Conservation (phyloP, 1,140 invertebrate genomes). For the Cryptotermes secundus region DNA sequence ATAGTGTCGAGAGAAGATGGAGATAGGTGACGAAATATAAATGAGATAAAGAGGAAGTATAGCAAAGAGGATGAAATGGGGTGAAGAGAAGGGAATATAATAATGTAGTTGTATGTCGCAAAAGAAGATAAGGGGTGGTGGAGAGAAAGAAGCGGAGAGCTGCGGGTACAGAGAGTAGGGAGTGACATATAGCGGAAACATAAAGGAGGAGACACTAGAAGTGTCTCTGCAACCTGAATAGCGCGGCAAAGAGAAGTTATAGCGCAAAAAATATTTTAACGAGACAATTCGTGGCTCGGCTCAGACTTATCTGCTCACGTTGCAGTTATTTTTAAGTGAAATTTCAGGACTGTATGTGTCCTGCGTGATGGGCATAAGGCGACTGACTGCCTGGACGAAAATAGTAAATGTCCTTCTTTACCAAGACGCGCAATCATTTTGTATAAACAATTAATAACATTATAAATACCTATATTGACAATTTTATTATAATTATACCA, state of each 20-base stretch:
- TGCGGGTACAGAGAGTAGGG: neutral
- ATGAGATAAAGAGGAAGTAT: constrained; percentile 13
- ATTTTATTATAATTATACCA: no score
- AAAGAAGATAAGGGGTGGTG: neutral
- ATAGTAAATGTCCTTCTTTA: no score
- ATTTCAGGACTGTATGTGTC: no score
- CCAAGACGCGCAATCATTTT: no score
- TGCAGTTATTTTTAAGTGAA: no score
- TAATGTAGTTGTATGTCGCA: neutral
- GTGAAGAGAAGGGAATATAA: neutral
- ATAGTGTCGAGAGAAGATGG: neutral
- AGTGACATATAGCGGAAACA: constrained; percentile 16
- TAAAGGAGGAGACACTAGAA: neutral
- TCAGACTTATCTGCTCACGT: neutral
- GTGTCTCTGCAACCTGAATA: neutral
- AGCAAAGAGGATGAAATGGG: neutral
- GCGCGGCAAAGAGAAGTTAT: neutral
- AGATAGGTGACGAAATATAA: constrained; percentile 6
- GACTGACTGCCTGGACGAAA: no score
- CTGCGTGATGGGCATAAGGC: no score
- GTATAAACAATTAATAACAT: no score
- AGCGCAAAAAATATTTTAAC: neutral
- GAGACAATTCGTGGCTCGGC: neutral
- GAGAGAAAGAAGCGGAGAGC: neutral
- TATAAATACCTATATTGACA: no score